Conservation (phyloP, 2,797 vertebrate genomes). For the Vespertilio murinus region DNA sequence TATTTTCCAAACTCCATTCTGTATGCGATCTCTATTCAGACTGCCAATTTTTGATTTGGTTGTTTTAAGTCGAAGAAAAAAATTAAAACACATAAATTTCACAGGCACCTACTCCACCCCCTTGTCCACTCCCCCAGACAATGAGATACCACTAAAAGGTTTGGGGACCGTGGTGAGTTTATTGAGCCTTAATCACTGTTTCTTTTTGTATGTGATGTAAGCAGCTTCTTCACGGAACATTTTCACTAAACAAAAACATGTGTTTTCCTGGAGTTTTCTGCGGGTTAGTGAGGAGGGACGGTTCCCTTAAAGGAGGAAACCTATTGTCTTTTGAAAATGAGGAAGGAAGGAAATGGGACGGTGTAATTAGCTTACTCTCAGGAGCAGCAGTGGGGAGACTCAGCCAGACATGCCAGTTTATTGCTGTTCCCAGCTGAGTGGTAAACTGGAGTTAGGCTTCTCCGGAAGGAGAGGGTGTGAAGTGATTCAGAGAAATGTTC, state of each 20-base stretch:
- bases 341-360: slow-evolving; percentile 32
- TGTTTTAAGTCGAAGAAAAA: not conserved
- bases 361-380: slow-evolving; percentile 35
- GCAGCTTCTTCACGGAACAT: not conserved
- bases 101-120: not conserved
- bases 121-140: not conserved
- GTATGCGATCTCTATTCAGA: not conserved
- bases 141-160: not conserved
- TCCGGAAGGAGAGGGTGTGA: not conserved
- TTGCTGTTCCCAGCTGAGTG: not conserved
- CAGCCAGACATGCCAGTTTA: not conserved
- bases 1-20: slow-evolving; percentile 3
- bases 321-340: slow-evolving; percentile 57
- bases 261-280: not conserved
- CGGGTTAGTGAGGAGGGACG: not conserved
- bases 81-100: not conserved
- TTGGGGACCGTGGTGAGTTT: not conserved
- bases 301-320: slow-evolving; percentile 24
- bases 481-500: slow-evolving; percentile 51
- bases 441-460: not conserved
- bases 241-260: not conserved
- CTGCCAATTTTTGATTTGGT: not conserved
- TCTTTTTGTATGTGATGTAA: not conserved
- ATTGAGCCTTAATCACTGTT: not conserved
- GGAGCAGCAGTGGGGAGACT: not conserved